A percentile compares a stretch with the other conserved stretches of the same genome.
Conservation (phyloP, 37 sponge, comb jelly and placozoan genomes). For the Eunapius fragilis region DNA sequence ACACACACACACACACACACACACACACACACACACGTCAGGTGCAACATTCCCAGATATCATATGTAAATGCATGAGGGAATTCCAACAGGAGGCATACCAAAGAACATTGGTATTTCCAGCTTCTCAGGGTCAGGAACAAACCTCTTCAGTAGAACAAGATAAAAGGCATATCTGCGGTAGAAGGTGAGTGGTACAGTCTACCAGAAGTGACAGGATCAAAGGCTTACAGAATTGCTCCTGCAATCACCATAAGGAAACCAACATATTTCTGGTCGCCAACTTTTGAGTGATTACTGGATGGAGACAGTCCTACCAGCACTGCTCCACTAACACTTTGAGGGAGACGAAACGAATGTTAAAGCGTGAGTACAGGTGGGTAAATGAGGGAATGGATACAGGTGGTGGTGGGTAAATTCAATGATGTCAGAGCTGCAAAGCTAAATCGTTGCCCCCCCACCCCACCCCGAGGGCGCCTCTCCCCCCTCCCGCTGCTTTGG, state of each 20-base stretch:
- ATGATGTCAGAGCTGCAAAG: too few relatives aligned
- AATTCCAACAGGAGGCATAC: conserved; percentile 22
- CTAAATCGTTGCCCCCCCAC: too few relatives aligned
- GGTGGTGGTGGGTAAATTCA: too few relatives aligned
- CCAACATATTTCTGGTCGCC: conserved; percentile 14
- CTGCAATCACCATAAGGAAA: conserved; percentile 41
- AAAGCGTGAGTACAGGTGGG: background rate
- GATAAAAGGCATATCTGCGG: conserved; percentile 74
- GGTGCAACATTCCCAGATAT: background rate
- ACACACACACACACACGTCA: background rate
- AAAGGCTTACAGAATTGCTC: conserved; percentile 66
- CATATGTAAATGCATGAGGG: background rate
- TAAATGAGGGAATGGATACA: background rate
- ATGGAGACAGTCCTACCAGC: conserved; percentile 55
- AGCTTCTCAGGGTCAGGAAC: conserved; percentile 54
- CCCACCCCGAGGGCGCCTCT: too few relatives aligned
- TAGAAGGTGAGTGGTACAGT: background rate
- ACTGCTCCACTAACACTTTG: conserved; percentile 65
- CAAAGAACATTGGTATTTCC: conserved; percentile 91
- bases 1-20: too few relatives aligned
- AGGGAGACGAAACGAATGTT: background rate
- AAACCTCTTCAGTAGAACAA: conserved; percentile 65
- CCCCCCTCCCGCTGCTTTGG: too few relatives aligned
- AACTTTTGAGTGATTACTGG: background rate
- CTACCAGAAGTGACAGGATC: too few relatives aligned